Evolutionary conservation across 2,797 vertebrate genomes (phyloP).

Genomic region (Gallinago nigripennis): DNA sequence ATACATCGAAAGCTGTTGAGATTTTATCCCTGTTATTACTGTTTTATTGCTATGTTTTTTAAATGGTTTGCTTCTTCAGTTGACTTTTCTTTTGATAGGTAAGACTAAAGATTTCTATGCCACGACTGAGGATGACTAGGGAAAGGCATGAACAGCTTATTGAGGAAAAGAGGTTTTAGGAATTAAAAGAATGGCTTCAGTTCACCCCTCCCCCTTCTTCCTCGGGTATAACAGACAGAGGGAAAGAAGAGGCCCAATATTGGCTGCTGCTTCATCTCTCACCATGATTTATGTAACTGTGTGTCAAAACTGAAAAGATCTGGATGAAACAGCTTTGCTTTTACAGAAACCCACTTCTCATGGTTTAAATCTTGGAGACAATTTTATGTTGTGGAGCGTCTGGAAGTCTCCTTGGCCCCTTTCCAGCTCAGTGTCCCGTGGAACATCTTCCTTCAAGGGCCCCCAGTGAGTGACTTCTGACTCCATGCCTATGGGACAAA

Average conservation of each 20-base stretch:
- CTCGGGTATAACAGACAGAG: accelerated
- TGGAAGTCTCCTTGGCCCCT: not conserved
- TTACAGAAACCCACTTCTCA: not conserved
- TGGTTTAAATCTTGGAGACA: not conserved
- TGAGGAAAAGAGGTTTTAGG: not conserved
- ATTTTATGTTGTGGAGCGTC: not conserved
- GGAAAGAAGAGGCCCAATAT: not conserved
- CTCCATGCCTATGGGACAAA: not conserved
- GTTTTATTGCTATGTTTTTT: not conserved
- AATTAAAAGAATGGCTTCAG: not conserved
- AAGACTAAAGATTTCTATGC: not conserved
- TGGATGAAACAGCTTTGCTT: not conserved
- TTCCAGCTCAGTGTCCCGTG: not conserved
- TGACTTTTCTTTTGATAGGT: not conserved
- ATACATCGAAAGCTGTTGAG: not conserved
- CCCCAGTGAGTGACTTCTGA: not conserved
- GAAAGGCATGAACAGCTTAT: not conserved
- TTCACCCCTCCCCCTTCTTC: not conserved
- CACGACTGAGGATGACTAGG: not conserved
- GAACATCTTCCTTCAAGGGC: not conserved
- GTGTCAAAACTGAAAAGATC: constrained; percentile 8
- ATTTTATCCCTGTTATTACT: not conserved
- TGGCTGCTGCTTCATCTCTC: not conserved
- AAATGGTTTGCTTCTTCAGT: not conserved
- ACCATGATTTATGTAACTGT: not conserved